Evolutionary conservation across 2,888 invertebrate species (phyloP), one percentile per base, ranked within the genome.

Genomic region (Pandemis heparana): DNA sequence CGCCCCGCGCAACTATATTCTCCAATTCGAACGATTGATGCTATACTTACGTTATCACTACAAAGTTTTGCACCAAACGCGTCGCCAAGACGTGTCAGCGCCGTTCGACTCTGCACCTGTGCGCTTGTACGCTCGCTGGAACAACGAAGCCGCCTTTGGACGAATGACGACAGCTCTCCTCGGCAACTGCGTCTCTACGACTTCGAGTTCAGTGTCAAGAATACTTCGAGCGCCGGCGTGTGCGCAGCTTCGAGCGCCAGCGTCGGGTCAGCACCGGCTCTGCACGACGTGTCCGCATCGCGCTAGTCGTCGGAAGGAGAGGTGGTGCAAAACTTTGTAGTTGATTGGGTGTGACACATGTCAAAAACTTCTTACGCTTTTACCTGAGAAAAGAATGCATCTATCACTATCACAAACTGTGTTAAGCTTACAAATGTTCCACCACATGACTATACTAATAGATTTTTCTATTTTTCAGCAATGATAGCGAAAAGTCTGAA

Each of bases 321-420:
- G 84, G 81, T 85, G 94, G 94, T 95, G 94, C 94, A 95, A 95
- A 95, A 94, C 94, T 95, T 95, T 95, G 94, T 95, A 94, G 94
- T 81, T 85, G 90, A 89, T 85, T 78, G 74, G 80, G 79, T 69
- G 73, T 69, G 73, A 69, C 63, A 56, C 62, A 64, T 62, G 63
- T 63, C 59, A 59, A 72, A 62, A 32, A 72, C 43, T 62, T 68
- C 46, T 62, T 62, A 43, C 38, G 72, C 69, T 70, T 60, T 69
- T 43, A 69, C 39, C 41, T 64, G 18, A 70, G 23, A 69, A 59
- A 23, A 32, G 16, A 67, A 41, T 60, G 66, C 63, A 46, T 16
- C 61, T 51, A 56, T 67, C 51, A n/a, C 56, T 62, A 43, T 72
- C 8, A 67, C 56, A 7, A 32, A 62, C 56, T 51, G 38, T 71